Percentiles rank a stretch among this genome's conserved stretches.
Conservation (phyloP, 2,797 vertebrate genomes). For the Rousettus madagascariensis region DNA sequence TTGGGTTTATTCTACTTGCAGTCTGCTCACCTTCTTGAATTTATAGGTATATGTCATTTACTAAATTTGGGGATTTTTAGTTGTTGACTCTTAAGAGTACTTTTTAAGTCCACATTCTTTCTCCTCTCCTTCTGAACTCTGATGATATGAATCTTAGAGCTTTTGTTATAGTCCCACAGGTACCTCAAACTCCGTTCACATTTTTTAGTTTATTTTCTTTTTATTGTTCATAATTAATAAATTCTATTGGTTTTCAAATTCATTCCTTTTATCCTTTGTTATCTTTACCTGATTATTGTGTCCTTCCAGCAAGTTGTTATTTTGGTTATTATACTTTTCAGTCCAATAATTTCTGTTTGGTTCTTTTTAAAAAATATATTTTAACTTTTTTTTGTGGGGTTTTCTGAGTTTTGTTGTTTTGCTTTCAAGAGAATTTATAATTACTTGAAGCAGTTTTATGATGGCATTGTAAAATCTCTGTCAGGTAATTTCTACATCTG, state of each 20-base stretch:
- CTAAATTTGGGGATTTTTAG: neutral
- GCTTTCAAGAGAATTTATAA: neutral
- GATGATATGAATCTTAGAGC: neutral
- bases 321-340: neutral
- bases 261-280: neutral
- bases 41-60: neutral
- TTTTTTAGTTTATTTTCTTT: neutral
- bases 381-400: neutral
- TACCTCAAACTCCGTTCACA: neutral
- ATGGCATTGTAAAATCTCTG: neutral
- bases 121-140: neutral
- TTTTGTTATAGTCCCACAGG: neutral
- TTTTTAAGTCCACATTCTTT: neutral
- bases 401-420: neutral
- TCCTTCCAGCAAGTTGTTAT: neutral
- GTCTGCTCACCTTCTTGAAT: constrained; percentile 30
- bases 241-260: neutral
- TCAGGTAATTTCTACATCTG: neutral
- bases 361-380: neutral
- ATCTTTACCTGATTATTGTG: neutral
- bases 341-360: neutral
- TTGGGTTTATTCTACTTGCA: neutral
- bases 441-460: neutral
- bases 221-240: neutral
- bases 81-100: constrained; percentile 1